Evolutionary conservation across 2,888 invertebrate species (phyloP).

Genomic region (Sesia bembeciformis): DNA sequence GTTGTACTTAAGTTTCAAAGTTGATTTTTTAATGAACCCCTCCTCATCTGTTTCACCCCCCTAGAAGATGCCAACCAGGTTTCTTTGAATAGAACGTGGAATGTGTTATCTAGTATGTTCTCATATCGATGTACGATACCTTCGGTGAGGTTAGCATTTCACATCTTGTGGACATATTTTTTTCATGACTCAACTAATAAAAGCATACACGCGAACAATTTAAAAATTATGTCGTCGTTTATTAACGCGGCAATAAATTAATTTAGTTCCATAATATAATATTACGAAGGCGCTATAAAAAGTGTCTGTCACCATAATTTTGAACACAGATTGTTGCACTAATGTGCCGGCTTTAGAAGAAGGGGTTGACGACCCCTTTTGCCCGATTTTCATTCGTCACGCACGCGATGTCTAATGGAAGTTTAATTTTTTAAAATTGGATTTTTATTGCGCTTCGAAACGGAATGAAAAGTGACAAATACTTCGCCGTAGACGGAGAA

Average conservation of each 20-base stretch:
- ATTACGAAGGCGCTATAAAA: conserved; percentile 52
- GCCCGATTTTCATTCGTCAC: conserved; percentile 61
- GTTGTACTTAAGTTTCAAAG: too few relatives aligned
- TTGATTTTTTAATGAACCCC: too few relatives aligned
- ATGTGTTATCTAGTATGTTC: too few relatives aligned
- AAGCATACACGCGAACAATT: conserved; percentile 20
- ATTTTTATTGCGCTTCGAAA: conserved; percentile 53
- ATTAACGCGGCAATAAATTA: conserved; percentile 59
- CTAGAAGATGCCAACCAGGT: too few relatives aligned
- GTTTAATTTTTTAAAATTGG: conserved; percentile 68
- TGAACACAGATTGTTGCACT: conserved; percentile 65
- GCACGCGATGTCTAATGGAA: conserved; percentile 64
- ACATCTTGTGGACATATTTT: background rate
- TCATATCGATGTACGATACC: too few relatives aligned
- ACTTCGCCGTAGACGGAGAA: background rate
- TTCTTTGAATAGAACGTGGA: too few relatives aligned
- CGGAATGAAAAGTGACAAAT: conserved; percentile 26
- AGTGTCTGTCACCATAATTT: conserved; percentile 64
- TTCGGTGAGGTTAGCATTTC: background rate
- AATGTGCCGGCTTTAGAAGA: conserved; percentile 46
- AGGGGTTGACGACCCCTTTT: conserved; percentile 59
- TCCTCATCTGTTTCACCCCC: too few relatives aligned
- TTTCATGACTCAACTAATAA: background rate
- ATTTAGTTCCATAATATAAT: conserved; percentile 54
- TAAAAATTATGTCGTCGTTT: conserved; percentile 42